These are phyloP conservation scores for Anaspis maculata DNA, from an alignment of 2,888 invertebrate genomes.

Conservation along the genomic window DNA sequence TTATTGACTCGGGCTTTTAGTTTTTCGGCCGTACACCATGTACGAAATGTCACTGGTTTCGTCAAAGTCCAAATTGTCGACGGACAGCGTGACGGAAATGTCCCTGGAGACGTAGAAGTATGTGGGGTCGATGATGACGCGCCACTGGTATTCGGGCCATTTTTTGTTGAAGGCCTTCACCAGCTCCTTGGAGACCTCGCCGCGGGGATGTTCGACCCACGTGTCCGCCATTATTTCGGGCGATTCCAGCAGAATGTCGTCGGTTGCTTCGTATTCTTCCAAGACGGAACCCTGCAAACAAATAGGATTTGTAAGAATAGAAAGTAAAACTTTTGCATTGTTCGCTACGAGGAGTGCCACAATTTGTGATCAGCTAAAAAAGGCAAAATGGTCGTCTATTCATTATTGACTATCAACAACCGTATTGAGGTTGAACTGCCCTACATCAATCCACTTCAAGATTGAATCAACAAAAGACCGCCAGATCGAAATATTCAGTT, in stretches of 20 bases:
- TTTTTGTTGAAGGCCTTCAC: conserved; percentile 2
- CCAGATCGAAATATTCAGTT: too few relatives aligned
- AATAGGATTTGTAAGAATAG: neutral
- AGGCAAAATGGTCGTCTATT: too few relatives aligned
- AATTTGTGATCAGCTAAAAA: too few relatives aligned
- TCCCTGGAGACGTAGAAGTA: conserved; percentile 5
- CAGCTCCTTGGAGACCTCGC: conserved; percentile 2
- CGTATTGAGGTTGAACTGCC: too few relatives aligned
- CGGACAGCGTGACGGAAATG: conserved; percentile 3
- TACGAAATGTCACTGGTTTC: too few relatives aligned
- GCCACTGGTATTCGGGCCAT: conserved; percentile 9
- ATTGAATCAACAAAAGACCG: too few relatives aligned
- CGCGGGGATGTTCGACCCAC: neutral
- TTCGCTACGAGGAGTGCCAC: too few relatives aligned
- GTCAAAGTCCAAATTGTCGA: conserved; percentile 10
- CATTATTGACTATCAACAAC: too few relatives aligned
- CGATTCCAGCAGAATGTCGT: conserved; percentile 1
- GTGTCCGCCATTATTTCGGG: conserved; percentile 4
- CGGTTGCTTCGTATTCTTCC: conserved; percentile 1
- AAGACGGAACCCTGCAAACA: conserved; percentile 3
- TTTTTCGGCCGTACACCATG: too few relatives aligned
- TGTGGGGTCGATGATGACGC: conserved; percentile 4
- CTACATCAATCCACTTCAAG: too few relatives aligned
- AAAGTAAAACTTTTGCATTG: too few relatives aligned
- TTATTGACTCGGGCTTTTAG: too few relatives aligned